Evolutionary conservation across 1,140 invertebrate genomes (phyloP).

Genomic region (Dinoponera quadriceps): DNA sequence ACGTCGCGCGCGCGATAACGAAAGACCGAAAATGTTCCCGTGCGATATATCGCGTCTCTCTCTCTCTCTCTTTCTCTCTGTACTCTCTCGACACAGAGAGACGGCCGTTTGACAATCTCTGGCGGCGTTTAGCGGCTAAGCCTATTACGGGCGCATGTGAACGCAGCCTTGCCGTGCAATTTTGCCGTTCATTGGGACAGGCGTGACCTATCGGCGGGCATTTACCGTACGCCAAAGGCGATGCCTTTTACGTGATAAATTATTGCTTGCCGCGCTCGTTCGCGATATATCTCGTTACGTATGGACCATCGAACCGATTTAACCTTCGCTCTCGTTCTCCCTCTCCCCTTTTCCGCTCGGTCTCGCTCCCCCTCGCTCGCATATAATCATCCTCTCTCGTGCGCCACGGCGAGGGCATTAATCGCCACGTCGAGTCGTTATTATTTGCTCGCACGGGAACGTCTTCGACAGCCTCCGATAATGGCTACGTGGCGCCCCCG

Average conservation of each 20-base stretch:
- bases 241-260: slow-evolving; percentile 76
- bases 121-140: slow-evolving; percentile 50
- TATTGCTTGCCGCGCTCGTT: slow-evolving; percentile 68
- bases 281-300: slow-evolving; percentile 65
- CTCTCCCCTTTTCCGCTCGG: slow-evolving; percentile 36
- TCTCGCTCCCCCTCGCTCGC: slow-evolving; percentile 11
- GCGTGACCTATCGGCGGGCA: slow-evolving; percentile 73
- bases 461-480: slow-evolving; percentile 54
- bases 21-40: slow-evolving; percentile 51
- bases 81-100: not conserved
- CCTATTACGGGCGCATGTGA: slow-evolving; percentile 51
- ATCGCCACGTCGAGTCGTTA: slow-evolving; percentile 60
- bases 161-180: slow-evolving; percentile 50
- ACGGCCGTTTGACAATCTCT: slow-evolving; percentile 54
- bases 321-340: slow-evolving; percentile 60
- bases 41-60: slow-evolving; percentile 9
- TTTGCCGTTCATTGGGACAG: slow-evolving; percentile 71
- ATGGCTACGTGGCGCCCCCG: slow-evolving; percentile 33
- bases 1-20: slow-evolving; percentile 7
- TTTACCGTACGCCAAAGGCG: slow-evolving; percentile 69
- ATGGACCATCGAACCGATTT: slow-evolving; percentile 61
- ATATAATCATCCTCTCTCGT: slow-evolving; percentile 44
- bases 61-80: not conserved
- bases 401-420: slow-evolving; percentile 47
- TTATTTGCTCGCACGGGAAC: slow-evolving; percentile 47